phyloP scores from a whole-genome alignment of 2,888 invertebrate genomes.

The Neoascia interrupta region DNA sequence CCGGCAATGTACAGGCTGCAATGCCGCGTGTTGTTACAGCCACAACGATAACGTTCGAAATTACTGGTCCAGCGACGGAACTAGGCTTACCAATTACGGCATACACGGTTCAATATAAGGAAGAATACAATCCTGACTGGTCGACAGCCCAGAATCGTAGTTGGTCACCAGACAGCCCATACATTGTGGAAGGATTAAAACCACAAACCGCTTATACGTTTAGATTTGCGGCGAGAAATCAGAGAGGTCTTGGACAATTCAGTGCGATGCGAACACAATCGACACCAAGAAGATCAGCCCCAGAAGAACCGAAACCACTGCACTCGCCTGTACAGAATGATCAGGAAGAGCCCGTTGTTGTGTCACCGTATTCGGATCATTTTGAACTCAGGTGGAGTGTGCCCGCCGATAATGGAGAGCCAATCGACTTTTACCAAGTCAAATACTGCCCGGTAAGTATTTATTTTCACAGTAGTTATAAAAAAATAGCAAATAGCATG shows the following conservation, averaged over 20 bases:
- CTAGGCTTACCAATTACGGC: constrained; percentile 88
- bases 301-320: constrained; percentile 86
- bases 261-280: constrained; percentile 83
- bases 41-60: constrained; percentile 90
- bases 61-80: constrained; percentile 87
- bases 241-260: constrained; percentile 90
- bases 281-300: constrained; percentile 89
- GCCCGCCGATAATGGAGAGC: constrained; percentile 93
- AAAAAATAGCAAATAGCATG: too few relatives aligned
- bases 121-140: constrained; percentile 85
- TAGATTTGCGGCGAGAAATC: constrained; percentile 90
- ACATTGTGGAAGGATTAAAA: constrained; percentile 88
- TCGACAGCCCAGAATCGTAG: constrained; percentile 85
- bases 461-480: too few relatives aligned
- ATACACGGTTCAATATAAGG: constrained; percentile 88
- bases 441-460: constrained; percentile 88
- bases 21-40: constrained; percentile 87
- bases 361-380: constrained; percentile 86
- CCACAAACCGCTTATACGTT: constrained; percentile 90
- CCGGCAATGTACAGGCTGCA: constrained; percentile 84
- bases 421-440: constrained; percentile 90
- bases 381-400: constrained; percentile 91
- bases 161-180: constrained; percentile 90
- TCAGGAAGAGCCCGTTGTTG: constrained; percentile 80
- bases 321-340: constrained; percentile 80